Percentiles rank a stretch among this genome's conserved stretches.
These are phyloP conservation scores for Amiota mariae DNA, from an alignment of 2,888 invertebrate genomes.

Conservation along the genomic window DNA sequence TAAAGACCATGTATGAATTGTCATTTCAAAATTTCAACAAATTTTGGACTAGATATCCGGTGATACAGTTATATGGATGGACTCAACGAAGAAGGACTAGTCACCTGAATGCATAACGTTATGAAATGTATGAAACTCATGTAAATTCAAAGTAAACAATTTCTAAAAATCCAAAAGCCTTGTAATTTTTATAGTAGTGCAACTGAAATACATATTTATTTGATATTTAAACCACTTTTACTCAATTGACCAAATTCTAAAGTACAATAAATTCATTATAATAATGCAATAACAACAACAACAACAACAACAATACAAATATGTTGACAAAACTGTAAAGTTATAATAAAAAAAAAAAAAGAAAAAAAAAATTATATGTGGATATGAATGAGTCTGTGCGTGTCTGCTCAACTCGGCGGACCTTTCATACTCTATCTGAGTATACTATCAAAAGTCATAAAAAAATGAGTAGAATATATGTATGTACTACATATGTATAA, in stretches of 20 bases:
- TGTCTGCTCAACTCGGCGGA: not conserved
- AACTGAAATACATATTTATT: conserved; percentile 11
- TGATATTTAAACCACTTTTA: conserved; percentile 37
- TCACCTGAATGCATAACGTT: too few species aligned
- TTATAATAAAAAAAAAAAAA: conserved; percentile 27
- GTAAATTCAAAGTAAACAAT: too few species aligned
- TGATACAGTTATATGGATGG: too few species aligned
- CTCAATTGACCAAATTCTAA: conserved; percentile 47
- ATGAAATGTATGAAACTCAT: too few species aligned
- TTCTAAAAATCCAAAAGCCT: too few species aligned
- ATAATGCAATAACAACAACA: conserved; percentile 32
- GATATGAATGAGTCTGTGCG: conserved; percentile 25
- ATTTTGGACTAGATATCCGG: too few species aligned
- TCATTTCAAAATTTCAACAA: too few species aligned
- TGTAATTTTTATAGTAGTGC: too few species aligned
- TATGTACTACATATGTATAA: conserved; percentile 24
- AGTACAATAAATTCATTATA: conserved; percentile 31
- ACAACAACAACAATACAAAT: conserved; percentile 32
- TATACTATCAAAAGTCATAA: conserved; percentile 40
- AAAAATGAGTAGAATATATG: conserved; percentile 33
- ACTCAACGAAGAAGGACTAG: too few species aligned
- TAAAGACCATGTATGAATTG: too few species aligned
- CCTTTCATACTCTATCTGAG: conserved; percentile 38
- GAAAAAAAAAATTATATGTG: conserved; percentile 38
- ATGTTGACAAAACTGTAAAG: conserved; percentile 1